phyloP scores from a whole-genome alignment of 2,888 invertebrate genomes.

The Orchesella flavescens region DNA sequence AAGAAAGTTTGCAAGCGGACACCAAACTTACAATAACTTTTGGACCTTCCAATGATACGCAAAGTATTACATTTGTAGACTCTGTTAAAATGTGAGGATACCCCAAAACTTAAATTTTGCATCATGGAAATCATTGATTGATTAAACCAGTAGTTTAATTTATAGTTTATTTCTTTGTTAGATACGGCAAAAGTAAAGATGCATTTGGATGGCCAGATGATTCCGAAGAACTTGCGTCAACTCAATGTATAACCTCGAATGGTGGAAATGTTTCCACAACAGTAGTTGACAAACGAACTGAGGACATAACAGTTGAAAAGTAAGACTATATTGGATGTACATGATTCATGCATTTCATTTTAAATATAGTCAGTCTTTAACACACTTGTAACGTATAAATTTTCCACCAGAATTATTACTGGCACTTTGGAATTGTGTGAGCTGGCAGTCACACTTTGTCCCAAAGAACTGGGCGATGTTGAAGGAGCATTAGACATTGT shows the following conservation, averaged over 20 bases:
- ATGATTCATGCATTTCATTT: not conserved
- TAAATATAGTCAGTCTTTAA: not conserved
- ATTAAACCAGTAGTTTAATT: no score
- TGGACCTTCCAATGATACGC: constrained; percentile 89
- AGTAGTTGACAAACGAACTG: constrained; percentile 55
- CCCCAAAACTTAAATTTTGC: not conserved
- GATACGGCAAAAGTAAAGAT: constrained; percentile 95
- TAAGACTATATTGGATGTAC: constrained; percentile 21
- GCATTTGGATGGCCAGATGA: constrained; percentile 98
- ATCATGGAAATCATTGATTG: no score
- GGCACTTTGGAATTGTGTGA: constrained; percentile 70
- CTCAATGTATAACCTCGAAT: constrained; percentile 72
- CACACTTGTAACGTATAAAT: not conserved
- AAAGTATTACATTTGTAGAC: constrained; percentile 93
- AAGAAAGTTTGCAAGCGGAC: constrained; percentile 93
- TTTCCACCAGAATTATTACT: constrained; percentile 62
- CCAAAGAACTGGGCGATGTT: constrained; percentile 65
- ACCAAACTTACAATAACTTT: constrained; percentile 89
- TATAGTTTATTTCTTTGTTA: constrained; percentile 74
- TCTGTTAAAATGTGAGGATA: constrained; percentile 86
- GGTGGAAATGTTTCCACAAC: constrained; percentile 68
- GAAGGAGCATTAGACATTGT: constrained; percentile 65
- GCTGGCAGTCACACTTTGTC: constrained; percentile 68
- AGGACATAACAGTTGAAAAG: constrained; percentile 68
- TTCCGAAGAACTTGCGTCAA: constrained; percentile 81